Conservation (phyloP, 2,888 invertebrate species). For the Litoditis marina region DNA sequence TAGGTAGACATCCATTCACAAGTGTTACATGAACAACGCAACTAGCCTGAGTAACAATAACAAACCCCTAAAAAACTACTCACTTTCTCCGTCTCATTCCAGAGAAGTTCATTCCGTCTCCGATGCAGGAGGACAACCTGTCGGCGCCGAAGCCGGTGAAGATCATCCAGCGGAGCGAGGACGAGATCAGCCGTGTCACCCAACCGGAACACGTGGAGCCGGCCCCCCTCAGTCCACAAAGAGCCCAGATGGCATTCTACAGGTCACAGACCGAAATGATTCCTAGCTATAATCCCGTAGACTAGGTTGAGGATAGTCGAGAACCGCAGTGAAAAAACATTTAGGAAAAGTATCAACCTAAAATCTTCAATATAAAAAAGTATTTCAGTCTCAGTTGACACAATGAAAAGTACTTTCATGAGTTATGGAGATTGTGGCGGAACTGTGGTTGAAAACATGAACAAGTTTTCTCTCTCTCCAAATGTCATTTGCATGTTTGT, state of each 20-base stretch:
- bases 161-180: slow-evolving; percentile 45
- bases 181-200: slow-evolving; percentile 49
- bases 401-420: background rate
- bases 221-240: slow-evolving; percentile 45
- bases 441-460: too few species aligned
- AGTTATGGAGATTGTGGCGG: too few species aligned
- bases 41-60: too few species aligned
- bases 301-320: too few species aligned
- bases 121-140: slow-evolving; percentile 54
- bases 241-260: slow-evolving; percentile 60
- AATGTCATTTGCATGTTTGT: too few species aligned
- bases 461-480: too few species aligned
- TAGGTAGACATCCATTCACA: too few species aligned
- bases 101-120: slow-evolving; percentile 60
- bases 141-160: slow-evolving; percentile 49
- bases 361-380: background rate
- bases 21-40: too few species aligned
- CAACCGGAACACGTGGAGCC: slow-evolving; percentile 40
- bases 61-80: too few species aligned
- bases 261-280: slow-evolving; percentile 59
- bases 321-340: background rate
- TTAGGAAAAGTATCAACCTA: background rate
- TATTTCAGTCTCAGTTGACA: background rate
- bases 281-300: slow-evolving; percentile 58
- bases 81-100: too few species aligned